Evolutionary conservation across 2,113 vertebrate species (phyloP).

Genomic region (Plectropomus leopardus): DNA sequence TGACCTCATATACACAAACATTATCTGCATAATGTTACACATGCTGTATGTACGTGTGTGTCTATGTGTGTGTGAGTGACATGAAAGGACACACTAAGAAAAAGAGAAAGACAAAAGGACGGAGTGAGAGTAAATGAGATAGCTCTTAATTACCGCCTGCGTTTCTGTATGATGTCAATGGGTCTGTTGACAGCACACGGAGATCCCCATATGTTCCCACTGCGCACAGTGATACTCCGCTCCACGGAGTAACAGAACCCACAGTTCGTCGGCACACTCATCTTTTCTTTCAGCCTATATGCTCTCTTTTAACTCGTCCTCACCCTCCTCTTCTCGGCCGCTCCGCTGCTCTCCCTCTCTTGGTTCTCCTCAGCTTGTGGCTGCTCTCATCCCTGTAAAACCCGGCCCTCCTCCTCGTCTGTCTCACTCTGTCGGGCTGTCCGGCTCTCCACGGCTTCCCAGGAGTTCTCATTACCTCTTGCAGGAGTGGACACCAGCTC

Average conservation of each 20-base stretch:
- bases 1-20: no score
- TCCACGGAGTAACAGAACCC: constrained; percentile 78
- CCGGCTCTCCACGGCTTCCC: constrained; percentile 60
- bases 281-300: constrained; percentile 62
- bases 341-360: constrained; percentile 60
- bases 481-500: constrained; percentile 40
- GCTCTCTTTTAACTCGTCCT: constrained; percentile 51
- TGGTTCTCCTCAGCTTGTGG: constrained; percentile 69
- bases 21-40: not conserved
- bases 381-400: constrained; percentile 59
- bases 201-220: constrained; percentile 82
- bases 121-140: constrained; percentile 54
- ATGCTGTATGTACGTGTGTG: not conserved
- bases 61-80: not conserved
- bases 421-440: constrained; percentile 61
- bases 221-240: constrained; percentile 72
- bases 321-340: constrained; percentile 67
- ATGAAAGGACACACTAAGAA: constrained; percentile 37
- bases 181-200: constrained; percentile 86
- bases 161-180: constrained; percentile 87
- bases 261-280: constrained; percentile 84
- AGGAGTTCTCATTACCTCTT: constrained; percentile 70
- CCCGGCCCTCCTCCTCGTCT: constrained; percentile 56
- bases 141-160: constrained; percentile 85
- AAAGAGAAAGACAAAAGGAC: constrained; percentile 34